Evolutionary conservation across 1,140 invertebrate genomes (phyloP), one percentile per base, ranked within the genome.

Genomic region (Pogonognathellus flavescens): DNA sequence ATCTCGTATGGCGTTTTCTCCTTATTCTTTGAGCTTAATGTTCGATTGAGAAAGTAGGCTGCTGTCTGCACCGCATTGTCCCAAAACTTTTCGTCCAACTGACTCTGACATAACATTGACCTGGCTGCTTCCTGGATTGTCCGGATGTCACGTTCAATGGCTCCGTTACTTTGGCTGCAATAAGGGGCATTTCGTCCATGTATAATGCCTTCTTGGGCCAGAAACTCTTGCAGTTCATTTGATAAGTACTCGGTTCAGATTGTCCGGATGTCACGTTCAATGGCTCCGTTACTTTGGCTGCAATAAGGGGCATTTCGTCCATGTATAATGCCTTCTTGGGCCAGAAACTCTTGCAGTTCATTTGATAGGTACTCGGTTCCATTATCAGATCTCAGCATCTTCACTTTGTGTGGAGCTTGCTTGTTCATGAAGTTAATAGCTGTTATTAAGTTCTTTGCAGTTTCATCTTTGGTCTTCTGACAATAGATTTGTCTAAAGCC

Each of bases 1-100:
- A 49, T 0, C 25, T 86, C 85, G 52, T 6, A 83, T 9, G 85
- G 60, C 4, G 85, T 86, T 20, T 55, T 86, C 25, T 72, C 49
- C 41, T 1, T 22, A 20, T 57, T 83, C n/a, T 70, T 53, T 0
- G 49, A 41, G 18, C 31, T 83, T 14, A 86, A 20, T 14, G 53
- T 62, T 14, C 49, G 16, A 49, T 84, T 84, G 4, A 70, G 52
- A 1, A 81, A 1, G 22, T 82, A 82, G 16, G 1, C 22, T 49
- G 66, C n/a, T 13, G 62, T 70, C 2, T 10, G 0, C 1, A 62
- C 25, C 6, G 83, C 83, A 18, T 84, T 62, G 1, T 25, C 83
- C 83, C 83, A 84, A 41, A 76, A 55, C 1, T 57, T 70, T 11
- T 50, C 49, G 1, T 1, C 1, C 1, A 84, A 4, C 13, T 60